Evolutionary conservation across 2,797 vertebrate species (phyloP).

Genomic region (Myotis myotis): DNA sequence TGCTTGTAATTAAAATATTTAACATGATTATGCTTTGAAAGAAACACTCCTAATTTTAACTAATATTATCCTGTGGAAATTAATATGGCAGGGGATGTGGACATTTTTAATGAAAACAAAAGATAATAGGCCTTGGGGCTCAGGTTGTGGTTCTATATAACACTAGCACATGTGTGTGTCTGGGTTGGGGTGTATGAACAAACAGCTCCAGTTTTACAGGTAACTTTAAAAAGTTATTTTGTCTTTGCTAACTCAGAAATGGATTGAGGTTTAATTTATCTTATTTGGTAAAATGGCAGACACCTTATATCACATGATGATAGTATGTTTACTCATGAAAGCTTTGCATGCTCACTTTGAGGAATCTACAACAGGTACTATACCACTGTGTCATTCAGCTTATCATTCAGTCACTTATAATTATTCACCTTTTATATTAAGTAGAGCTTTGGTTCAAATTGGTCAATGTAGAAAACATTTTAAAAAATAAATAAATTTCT

Average conservation of each 20-base stretch:
- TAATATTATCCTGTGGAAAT: background rate
- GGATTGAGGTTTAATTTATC: background rate
- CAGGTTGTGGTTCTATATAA: background rate
- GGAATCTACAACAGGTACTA: background rate
- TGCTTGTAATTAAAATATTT: background rate
- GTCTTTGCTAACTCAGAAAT: background rate
- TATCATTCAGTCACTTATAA: background rate
- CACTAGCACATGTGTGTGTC: background rate
- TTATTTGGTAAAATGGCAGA: background rate
- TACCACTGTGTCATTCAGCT: background rate
- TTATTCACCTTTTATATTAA: background rate
- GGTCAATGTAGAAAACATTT: background rate
- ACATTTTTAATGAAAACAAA: background rate
- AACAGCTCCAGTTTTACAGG: background rate
- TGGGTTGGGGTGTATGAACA: background rate
- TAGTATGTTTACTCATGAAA: background rate
- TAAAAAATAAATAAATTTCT: background rate
- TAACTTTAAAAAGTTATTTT: background rate
- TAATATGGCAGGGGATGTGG: background rate
- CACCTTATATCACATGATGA: background rate
- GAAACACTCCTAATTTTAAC: background rate
- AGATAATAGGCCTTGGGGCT: background rate
- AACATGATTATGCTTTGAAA: background rate
- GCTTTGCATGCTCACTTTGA: background rate
- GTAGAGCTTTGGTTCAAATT: background rate